Conservation (phyloP, 2,888 invertebrate species). For the Brachyopa scutellaris region DNA sequence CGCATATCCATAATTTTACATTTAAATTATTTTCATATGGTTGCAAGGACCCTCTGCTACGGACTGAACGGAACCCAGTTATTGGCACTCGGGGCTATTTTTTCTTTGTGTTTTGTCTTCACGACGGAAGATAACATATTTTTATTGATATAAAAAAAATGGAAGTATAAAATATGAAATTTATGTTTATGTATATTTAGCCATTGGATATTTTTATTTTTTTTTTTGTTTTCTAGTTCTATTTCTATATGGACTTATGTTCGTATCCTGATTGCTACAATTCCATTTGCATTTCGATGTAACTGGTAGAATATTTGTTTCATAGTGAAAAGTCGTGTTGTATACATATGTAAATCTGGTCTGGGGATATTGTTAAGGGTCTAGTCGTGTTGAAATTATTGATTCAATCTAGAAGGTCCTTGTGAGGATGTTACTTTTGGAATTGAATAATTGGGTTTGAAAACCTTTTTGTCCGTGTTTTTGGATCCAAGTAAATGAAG, state of each 20-base stretch:
- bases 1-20: conserved; percentile 38
- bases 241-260: background rate
- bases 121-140: background rate
- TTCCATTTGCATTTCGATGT: conserved; percentile 34
- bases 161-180: conserved; percentile 1
- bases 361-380: no score
- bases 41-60: conserved; percentile 10
- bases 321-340: conserved; percentile 1
- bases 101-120: background rate
- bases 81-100: conserved; percentile 7
- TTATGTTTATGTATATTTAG: conserved; percentile 13
- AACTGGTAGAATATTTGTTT: conserved; percentile 11
- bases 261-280: conserved; percentile 13
- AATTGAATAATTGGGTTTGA: no score
- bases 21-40: conserved; percentile 46
- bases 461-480: no score
- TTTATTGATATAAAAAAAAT: conserved; percentile 6
- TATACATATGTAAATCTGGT: no score
- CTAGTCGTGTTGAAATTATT: no score
- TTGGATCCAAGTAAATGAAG: no score
- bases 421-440: no score
- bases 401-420: no score
- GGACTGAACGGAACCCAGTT: conserved; percentile 6
- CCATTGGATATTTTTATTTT: conserved; percentile 33
- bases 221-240: background rate